Conservation (phyloP, 2,888 invertebrate species). For the Hofmannophila pseudospretella region DNA sequence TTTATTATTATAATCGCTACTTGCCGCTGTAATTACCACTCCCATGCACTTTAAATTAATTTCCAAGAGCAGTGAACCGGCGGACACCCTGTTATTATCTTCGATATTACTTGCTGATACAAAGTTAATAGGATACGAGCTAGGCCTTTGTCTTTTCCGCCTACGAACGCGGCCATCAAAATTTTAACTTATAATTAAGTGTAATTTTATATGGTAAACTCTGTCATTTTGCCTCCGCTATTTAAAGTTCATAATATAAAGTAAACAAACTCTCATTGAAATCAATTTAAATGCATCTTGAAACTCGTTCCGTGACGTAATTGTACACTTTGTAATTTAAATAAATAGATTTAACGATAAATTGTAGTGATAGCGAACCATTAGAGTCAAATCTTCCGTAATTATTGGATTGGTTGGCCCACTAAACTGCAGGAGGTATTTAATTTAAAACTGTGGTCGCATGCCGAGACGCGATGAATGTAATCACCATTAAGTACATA, state of each 20-base stretch:
- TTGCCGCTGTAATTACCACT: constrained; percentile 55
- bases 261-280: constrained; percentile 50
- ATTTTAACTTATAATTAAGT: constrained; percentile 11
- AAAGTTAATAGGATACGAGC: constrained; percentile 38
- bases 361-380: constrained; percentile 47
- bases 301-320: constrained; percentile 27
- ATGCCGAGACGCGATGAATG: constrained; percentile 8
- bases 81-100: constrained; percentile 48
- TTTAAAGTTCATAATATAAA: constrained; percentile 47
- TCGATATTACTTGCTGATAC: constrained; percentile 52
- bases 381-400: constrained; percentile 53
- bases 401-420: constrained; percentile 43
- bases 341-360: constrained; percentile 50
- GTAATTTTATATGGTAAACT: constrained; percentile 11
- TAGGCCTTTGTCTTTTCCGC: constrained; percentile 16
- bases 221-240: constrained; percentile 10
- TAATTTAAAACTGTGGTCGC: constrained; percentile 28
- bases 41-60: constrained; percentile 71
- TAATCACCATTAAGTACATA: constrained; percentile 14
- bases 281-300: constrained; percentile 26
- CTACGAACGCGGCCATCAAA: constrained; percentile 13
- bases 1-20: constrained; percentile 60
- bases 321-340: constrained; percentile 40
- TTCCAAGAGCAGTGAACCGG: constrained; percentile 54
- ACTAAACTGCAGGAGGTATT: constrained; percentile 61